Conservation (phyloP, 1,140 invertebrate genomes). For the Drosophila setifemur region DNA sequence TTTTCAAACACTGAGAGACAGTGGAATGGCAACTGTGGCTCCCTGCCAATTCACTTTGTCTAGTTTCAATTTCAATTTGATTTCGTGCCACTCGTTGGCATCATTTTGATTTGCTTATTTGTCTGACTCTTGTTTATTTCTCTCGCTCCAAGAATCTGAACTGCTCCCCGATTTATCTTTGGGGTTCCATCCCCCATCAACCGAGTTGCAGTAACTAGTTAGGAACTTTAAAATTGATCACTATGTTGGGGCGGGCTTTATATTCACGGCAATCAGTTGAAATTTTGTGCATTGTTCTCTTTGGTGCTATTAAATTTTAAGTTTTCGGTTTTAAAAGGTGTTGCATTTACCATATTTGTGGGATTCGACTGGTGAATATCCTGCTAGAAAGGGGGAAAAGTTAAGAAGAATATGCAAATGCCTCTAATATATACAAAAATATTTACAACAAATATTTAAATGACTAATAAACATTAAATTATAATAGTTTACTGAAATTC, state of each 20-base stretch:
- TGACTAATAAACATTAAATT: not conserved
- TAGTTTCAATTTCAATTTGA: conserved; percentile 77
- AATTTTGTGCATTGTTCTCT: not conserved
- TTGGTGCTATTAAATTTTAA: conserved; percentile 4
- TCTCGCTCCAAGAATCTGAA: not conserved
- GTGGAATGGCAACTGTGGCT: conserved; percentile 15
- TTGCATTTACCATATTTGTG: not conserved
- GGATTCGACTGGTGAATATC: not conserved
- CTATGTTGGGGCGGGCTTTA: conserved; percentile 12
- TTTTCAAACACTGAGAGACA: not conserved
- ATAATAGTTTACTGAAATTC: too few relatives aligned
- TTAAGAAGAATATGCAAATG: too few relatives aligned
- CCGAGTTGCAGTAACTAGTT: not conserved
- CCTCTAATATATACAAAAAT: too few relatives aligned
- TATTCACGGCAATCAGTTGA: conserved; percentile 9
- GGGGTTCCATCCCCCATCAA: too few relatives aligned
- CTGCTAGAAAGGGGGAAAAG: too few relatives aligned
- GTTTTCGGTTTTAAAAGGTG: not conserved
- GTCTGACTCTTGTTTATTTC: conserved; percentile 26
- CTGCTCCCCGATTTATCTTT: conserved; percentile 10
- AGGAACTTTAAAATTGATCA: conserved; percentile 15
- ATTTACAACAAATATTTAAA: not conserved
- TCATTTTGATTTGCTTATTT: conserved; percentile 68
- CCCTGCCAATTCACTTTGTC: conserved; percentile 58
- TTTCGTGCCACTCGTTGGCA: conserved; percentile 42